Evolutionary conservation across 2,888 invertebrate genomes (phyloP), one percentile per base, ranked within the genome.

Genomic region (Aphrophora alni): DNA sequence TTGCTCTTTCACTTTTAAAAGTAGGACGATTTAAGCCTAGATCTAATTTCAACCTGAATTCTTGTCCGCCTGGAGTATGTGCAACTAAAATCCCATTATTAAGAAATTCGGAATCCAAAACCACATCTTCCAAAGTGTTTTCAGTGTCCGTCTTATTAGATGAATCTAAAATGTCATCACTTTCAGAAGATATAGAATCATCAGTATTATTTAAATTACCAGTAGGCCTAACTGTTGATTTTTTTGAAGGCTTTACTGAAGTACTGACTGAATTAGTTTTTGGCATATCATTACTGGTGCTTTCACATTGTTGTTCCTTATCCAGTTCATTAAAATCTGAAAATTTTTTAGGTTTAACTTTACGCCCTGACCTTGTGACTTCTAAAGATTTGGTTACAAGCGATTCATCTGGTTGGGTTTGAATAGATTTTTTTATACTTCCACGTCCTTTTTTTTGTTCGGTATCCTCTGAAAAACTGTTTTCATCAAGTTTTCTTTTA

Each of bases 261-360:
- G 51, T 12, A n/a, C 17, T 77, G 5, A 73, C 26, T 38, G 24
- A 3, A 14, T 77, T 81, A 33, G 21, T 38, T 26, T 38, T 33
- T 80, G 70, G 71, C 68, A 71, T 78, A 77, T 77, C 71, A 78
- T 83, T 79, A 24, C 82, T 75, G 14, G 59, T 74, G 14, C 38
- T 77, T 38, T 82, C 87, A 83, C 84, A 87, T 82, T 86, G 87
- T 14, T 86, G 85, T 21, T 84, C 83, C 71, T 88, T 88, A 8
- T 87, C 85, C 80, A 87, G 86, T 83, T 88, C 88, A 3, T 87
- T 87, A 12, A 73, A 72, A 75, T 84, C 85, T 68, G 87, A 86
- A 85, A 88, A 88, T 78, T 87, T 86, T 81, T 89, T 94, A 0
- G 93, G 93, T 84, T 94, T 93, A 82, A 95, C 93, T 88, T 94